phyloP scores from a whole-genome alignment of 1,140 invertebrate species.

The Drusus annulatus region DNA sequence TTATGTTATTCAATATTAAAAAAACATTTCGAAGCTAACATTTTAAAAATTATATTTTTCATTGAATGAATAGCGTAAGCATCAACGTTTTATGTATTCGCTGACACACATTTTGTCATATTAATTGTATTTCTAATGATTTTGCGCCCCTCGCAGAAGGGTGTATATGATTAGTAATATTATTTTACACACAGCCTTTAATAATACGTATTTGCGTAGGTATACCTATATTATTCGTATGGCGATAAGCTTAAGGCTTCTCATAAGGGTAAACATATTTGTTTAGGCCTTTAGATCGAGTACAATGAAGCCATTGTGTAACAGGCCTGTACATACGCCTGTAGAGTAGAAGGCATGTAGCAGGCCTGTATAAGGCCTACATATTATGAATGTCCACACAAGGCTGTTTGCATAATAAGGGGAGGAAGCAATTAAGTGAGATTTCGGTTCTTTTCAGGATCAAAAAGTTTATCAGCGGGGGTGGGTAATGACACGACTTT shows the following conservation, averaged over 20 bases:
- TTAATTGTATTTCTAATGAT: too few species aligned
- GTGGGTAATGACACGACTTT: conserved; percentile 6
- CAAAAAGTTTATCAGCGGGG: not conserved
- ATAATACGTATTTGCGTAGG: too few species aligned
- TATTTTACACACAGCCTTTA: too few species aligned
- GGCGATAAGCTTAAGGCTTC: not conserved
- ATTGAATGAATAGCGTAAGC: too few species aligned
- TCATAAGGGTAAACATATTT: conserved; percentile 25
- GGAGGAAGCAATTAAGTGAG: conserved; percentile 25
- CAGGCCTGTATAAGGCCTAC: not conserved
- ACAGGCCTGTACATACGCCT: not conserved
- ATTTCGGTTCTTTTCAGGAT: conserved; percentile 1
- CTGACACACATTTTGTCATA: too few species aligned
- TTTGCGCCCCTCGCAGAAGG: too few species aligned
- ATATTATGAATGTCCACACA: not conserved
- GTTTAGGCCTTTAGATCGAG: conserved; percentile 25
- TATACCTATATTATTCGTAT: not conserved
- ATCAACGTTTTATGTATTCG: too few species aligned
- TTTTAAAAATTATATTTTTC: too few species aligned
- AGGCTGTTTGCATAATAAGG: conserved; percentile 2
- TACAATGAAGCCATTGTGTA: conserved; percentile 30
- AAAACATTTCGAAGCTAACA: too few species aligned
- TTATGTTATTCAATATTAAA: too few species aligned
- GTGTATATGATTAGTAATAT: too few species aligned
- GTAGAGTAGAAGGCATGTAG: not conserved